phyloP scores from a whole-genome alignment of 2,888 invertebrate species.

The Drosophila histrio region DNA sequence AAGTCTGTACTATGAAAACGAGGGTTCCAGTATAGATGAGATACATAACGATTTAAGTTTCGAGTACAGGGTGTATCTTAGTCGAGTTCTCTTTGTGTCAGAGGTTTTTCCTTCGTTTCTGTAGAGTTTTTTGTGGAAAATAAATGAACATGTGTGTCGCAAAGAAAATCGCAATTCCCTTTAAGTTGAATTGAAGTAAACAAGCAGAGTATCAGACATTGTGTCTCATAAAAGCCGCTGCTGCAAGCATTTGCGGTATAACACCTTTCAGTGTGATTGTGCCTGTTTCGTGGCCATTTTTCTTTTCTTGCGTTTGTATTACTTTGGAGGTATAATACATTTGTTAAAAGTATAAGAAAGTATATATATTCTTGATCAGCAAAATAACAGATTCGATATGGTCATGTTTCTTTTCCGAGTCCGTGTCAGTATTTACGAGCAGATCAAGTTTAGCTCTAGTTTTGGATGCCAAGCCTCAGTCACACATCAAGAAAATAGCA shows the following conservation, averaged over 20 bases:
- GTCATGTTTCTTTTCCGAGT: too few species aligned
- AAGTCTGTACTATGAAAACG: not conserved
- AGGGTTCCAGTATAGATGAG: not conserved
- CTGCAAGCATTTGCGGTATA: conserved; percentile 55
- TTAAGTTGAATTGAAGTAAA: conserved; percentile 40
- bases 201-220: not conserved
- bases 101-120: not conserved
- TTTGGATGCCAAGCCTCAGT: too few species aligned
- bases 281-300: conserved; percentile 26
- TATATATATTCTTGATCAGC: too few species aligned
- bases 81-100: not conserved
- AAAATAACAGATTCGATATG: too few species aligned
- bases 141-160: conserved; percentile 12
- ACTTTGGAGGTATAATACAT: too few species aligned
- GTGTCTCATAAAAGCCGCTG: conserved; percentile 53
- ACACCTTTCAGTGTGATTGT: conserved; percentile 76
- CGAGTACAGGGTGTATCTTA: not conserved
- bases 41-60: not conserved
- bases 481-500: too few species aligned
- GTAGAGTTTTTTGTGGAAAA: not conserved
- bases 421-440: too few species aligned
- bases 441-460: too few species aligned
- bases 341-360: too few species aligned
- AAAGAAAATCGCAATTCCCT: conserved; percentile 33
- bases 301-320: not conserved